Evolutionary conservation across 2,888 invertebrate species (phyloP).

Genomic region (Drosophila kuntzei): DNA sequence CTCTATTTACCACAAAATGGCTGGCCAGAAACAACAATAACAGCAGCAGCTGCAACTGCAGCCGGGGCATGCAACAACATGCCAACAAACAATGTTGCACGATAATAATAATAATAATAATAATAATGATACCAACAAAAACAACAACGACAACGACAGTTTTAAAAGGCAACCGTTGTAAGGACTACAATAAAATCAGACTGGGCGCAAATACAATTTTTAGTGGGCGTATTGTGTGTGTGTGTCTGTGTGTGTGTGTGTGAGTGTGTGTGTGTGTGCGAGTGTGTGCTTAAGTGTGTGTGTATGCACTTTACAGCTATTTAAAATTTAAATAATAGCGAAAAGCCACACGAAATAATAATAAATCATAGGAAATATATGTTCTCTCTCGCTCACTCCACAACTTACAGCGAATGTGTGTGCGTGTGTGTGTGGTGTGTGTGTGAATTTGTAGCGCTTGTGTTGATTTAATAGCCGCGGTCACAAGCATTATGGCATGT

Average conservation of each 20-base stretch:
- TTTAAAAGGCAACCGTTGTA: constrained; percentile 67
- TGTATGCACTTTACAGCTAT: constrained; percentile 74
- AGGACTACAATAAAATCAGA: constrained; percentile 62
- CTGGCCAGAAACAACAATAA: constrained; percentile 47
- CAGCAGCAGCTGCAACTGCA: constrained; percentile 28
- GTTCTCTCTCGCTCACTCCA: constrained; percentile 13
- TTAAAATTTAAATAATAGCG: constrained; percentile 81
- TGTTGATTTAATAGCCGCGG: constrained; percentile 79
- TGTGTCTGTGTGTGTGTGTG: constrained; percentile 21
- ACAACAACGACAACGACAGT: constrained; percentile 23
- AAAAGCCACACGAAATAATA: constrained; percentile 80
- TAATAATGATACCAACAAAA: constrained; percentile 34
- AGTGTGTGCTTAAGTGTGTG: constrained; percentile 22
- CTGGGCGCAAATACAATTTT: constrained; percentile 47
- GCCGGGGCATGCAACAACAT: constrained; percentile 55
- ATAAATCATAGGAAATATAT: constrained; percentile 76
- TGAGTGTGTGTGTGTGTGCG: no score
- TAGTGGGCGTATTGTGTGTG: constrained; percentile 57
- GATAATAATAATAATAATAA: constrained; percentile 71
- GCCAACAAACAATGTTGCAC: constrained; percentile 76
- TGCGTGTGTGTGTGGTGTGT: constrained; percentile 33
- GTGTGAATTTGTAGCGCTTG: constrained; percentile 60
- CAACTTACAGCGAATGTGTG: constrained; percentile 15
- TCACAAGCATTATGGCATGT: constrained; percentile 80
- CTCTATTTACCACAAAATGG: constrained; percentile 82